Evolutionary conservation across 2,888 invertebrate genomes (phyloP), one percentile per base, ranked within the genome.

Genomic region (Dioctria linearis): DNA sequence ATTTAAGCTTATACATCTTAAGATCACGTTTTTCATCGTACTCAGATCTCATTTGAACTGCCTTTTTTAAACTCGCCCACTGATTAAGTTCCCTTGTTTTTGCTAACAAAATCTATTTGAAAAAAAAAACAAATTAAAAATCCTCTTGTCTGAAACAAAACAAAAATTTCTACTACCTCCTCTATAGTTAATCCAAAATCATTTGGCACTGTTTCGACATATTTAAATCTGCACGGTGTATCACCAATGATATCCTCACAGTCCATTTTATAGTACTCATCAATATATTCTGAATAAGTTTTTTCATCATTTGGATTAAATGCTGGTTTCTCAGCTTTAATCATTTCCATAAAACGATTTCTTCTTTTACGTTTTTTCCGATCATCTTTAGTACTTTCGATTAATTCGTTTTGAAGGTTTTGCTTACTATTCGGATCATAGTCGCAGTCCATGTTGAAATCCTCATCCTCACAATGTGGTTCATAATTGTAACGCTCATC

Each of bases 181-280:
- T 97, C 97, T 66, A 95, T 90, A 4, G 93, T 92, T 40, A 99
- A 90, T 0, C 99, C 99, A 89, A 95, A 99, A 89, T 95, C 94
- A 88, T 98, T 98, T 0, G 97, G 94, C 59, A 93, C 91, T 0
- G 96, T 97, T 87, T 95, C 92, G 43, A 97, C 91, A 87, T 99
- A 99, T 86, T 96, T 97, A 89, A 98, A 99, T 84, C 96, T 91
- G 82, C 97, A 98, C 0, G 97, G 97, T 84, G 95, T 88, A 86
- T 98, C 97, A 0, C 94, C 98, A 71, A 99, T 94, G 75, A 98
- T 92, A 88, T 99, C 99, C 87, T 99, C 99, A 87, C 95, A 99
- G 88, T 98, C 97, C 86, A 98, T 90, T 85, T 95, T 93, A 87
- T 98, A 98, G 88, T 98, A 98, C 88, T 98, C 98, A 85, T 98